These are phyloP conservation scores for Phenganax marumi DNA, from an alignment of 92 coral and sea anemone genomes.

Conservation along the genomic window DNA sequence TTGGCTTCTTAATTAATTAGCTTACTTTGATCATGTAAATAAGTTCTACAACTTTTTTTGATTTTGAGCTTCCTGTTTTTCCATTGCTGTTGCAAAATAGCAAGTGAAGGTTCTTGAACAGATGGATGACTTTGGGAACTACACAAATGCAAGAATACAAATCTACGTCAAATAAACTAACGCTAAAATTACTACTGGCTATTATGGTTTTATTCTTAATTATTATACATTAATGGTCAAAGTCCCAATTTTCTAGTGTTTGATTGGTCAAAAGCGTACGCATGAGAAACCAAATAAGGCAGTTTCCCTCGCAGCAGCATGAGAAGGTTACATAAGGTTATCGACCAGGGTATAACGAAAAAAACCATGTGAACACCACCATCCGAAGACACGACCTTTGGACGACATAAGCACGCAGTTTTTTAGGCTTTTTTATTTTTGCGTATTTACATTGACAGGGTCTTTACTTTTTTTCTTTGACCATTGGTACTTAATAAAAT, in stretches of 20 bases:
- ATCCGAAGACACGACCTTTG: background rate
- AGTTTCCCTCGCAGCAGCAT: too few relatives aligned
- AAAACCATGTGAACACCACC: background rate
- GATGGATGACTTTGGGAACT: slow-evolving; percentile 13
- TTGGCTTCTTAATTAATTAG: background rate
- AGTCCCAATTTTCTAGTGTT: too few relatives aligned
- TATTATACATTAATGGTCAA: too few relatives aligned
- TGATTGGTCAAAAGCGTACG: background rate
- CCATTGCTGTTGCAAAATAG: background rate
- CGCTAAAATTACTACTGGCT: too few relatives aligned
- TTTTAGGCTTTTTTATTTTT: too few relatives aligned
- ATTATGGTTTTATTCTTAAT: too few relatives aligned
- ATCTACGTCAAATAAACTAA: too few relatives aligned
- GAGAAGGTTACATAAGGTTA: too few relatives aligned
- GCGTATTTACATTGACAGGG: too few relatives aligned
- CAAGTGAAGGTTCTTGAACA: slow-evolving; percentile 1
- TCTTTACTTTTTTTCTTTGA: too few relatives aligned
- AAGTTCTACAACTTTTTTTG: slow-evolving; percentile 10
- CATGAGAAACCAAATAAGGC: background rate
- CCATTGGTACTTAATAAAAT: too few relatives aligned
- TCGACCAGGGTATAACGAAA: too few relatives aligned
- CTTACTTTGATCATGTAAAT: background rate
- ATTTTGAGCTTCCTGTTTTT: background rate
- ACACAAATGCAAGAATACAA: background rate
- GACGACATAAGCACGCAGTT: background rate